Evolutionary conservation across 2,113 vertebrate species (phyloP), one percentile per base, ranked within the genome.

Genomic region (Meleagris gallopavo): DNA sequence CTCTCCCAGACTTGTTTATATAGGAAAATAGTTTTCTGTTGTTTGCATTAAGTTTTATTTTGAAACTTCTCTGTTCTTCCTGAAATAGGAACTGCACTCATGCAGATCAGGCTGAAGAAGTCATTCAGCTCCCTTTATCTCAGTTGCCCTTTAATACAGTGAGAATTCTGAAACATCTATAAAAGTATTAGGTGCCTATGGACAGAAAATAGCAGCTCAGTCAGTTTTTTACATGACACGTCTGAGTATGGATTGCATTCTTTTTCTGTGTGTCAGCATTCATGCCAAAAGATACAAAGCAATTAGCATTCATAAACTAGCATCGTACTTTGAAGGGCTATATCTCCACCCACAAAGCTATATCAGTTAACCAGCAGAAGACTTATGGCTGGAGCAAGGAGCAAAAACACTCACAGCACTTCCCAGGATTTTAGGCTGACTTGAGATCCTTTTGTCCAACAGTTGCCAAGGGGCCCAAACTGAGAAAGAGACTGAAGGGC

Each of bases 401-500:
- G 40, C 40, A 86, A 65, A 77, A 12, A 21, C 64, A 90, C 54
- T 22, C 67, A 70, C 79, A 86, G 75, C 29, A 29, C 50, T 86
- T 95, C 75, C 85, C 83, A 91, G 54, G 19, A 5, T 67, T 95
- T 94, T 83, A 29, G 67, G 72, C 76, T 94, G 86, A 76, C 61
- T 86, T 80, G 73, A 71, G 41, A 14, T 94, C 50, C 45, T 88
- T 86, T 77, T 71, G 60, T 83, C 80, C 72, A 30, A 17, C 16
- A 30, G 38, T 91, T 86, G 60, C 88, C n/a, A 71, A 72, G 88
- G 64, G 57, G 10, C 38, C 69, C 69, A 83, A 64, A 45, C 60
- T 88, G 83, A 92, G 88, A 50, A 90, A 76, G 38, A 83, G 64
- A 86, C 55, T 52, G 86, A 13, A 83, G 69, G 60, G 46, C 73